A percentile compares a stretch with the other conserved stretches of the same genome.
phyloP scores from a whole-genome alignment of 2,113 vertebrate species.

The Cyphomyrus discorhynchus region DNA sequence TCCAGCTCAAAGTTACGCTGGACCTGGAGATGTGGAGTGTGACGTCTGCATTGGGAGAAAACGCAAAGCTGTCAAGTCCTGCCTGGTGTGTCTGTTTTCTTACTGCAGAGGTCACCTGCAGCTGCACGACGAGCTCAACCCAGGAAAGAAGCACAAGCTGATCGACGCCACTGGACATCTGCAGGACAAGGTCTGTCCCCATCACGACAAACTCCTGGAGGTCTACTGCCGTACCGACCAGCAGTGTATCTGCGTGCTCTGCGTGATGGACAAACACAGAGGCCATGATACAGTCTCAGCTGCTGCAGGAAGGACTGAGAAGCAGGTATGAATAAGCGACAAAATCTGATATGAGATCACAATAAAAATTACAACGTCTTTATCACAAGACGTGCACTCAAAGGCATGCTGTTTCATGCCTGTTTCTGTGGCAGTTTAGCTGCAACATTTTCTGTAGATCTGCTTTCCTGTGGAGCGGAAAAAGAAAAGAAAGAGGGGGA shows the following conservation, averaged over 20 bases:
- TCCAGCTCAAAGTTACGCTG: neutral
- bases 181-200: neutral
- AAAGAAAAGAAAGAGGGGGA: neutral
- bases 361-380: neutral
- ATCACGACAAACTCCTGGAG: neutral
- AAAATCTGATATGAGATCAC: neutral
- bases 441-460: neutral
- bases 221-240: neutral
- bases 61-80: conserved; percentile 14
- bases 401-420: neutral
- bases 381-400: neutral
- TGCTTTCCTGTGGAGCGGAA: neutral
- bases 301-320: neutral
- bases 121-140: neutral
- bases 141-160: neutral
- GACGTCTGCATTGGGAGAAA: conserved; percentile 8
- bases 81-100: conserved; percentile 13
- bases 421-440: neutral
- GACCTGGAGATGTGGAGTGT: conserved; percentile 5
- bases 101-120: neutral
- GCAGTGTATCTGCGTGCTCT: conserved; percentile 3
- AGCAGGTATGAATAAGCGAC: neutral
- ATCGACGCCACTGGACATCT: neutral
- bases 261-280: conserved; percentile 9
- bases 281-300: conserved; percentile 11